phyloP scores from a whole-genome alignment of 2,888 invertebrate genomes.

The Cerceris ruficornis region DNA sequence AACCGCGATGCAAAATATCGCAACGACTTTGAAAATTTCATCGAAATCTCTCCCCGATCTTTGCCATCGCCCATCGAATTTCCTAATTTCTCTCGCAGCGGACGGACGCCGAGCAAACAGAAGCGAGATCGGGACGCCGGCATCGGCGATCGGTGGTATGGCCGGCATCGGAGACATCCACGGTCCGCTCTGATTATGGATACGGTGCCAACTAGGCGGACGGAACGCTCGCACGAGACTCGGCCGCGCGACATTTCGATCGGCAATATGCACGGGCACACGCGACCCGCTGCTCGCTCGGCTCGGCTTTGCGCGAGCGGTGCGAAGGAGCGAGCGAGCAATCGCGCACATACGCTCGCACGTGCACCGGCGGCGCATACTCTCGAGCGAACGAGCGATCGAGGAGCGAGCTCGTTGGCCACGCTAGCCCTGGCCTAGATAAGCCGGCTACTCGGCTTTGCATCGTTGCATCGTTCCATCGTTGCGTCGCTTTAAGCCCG shows the following conservation, averaged over 20 bases:
- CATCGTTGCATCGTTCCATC: conserved; percentile 59
- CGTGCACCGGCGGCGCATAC: conserved; percentile 29
- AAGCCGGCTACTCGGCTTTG: conserved; percentile 71
- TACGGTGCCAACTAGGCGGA: conserved; percentile 69
- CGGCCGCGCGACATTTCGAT: conserved; percentile 39
- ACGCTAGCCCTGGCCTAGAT: conserved; percentile 81
- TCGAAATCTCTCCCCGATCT: neutral
- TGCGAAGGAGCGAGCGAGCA: conserved; percentile 11
- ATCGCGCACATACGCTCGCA: conserved; percentile 32
- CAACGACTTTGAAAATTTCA: neutral
- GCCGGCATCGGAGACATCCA: conserved; percentile 33
- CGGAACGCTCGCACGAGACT: conserved; percentile 55
- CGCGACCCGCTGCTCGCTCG: conserved; percentile 17
- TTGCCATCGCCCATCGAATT: neutral
- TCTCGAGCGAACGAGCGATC: conserved; percentile 39
- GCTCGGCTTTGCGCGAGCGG: conserved; percentile 37
- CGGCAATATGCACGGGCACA: conserved; percentile 11
- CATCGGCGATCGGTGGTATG: neutral
- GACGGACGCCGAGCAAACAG: conserved; percentile 57
- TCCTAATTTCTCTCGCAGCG: no score
- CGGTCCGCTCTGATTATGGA: conserved; percentile 67
- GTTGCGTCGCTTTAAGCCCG: conserved; percentile 49
- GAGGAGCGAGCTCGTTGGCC: conserved; percentile 59
- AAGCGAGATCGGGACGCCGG: conserved; percentile 65
- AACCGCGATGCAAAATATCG: conserved; percentile 1